A percentile compares a stretch with the other conserved stretches of the same genome.
phyloP scores from a whole-genome alignment of 2,113 vertebrate species.

The Verasper variegatus region DNA sequence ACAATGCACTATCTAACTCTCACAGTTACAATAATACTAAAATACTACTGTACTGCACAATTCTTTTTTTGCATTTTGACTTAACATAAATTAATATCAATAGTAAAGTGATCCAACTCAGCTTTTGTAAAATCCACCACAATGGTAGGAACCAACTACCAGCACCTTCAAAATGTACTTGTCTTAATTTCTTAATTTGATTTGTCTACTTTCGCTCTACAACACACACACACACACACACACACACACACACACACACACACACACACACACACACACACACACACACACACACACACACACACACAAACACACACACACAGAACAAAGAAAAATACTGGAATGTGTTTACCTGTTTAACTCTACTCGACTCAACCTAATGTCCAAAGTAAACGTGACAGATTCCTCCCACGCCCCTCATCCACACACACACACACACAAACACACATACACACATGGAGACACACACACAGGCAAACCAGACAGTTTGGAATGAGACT shows the following conservation, averaged over 20 bases:
- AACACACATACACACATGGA: no score
- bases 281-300: conserved; percentile 4
- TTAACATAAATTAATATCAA: no score
- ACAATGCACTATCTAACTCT: no score
- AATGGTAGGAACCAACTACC: not conserved
- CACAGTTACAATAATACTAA: no score
- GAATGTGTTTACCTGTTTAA: conserved; percentile 61
- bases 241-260: not conserved
- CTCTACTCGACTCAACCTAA: conserved; percentile 41
- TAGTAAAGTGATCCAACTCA: no score
- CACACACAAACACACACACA: conserved; percentile 6
- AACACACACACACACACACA: not conserved
- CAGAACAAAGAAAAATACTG: conserved; percentile 37
- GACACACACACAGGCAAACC: conserved; percentile 45
- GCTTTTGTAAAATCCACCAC: no score
- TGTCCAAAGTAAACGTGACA: conserved; percentile 39
- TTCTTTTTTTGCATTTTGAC: no score
- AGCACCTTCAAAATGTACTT: not conserved
- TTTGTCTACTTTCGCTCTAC: not conserved
- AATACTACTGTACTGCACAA: no score
- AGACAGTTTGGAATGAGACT: conserved; percentile 77
- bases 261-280: conserved; percentile 7
- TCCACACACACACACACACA: no score
- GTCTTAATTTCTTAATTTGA: no score
- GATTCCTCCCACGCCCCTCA: conserved; percentile 16